phyloP scores from a whole-genome alignment of 2,113 vertebrate species.

The Saguinus midas region DNA sequence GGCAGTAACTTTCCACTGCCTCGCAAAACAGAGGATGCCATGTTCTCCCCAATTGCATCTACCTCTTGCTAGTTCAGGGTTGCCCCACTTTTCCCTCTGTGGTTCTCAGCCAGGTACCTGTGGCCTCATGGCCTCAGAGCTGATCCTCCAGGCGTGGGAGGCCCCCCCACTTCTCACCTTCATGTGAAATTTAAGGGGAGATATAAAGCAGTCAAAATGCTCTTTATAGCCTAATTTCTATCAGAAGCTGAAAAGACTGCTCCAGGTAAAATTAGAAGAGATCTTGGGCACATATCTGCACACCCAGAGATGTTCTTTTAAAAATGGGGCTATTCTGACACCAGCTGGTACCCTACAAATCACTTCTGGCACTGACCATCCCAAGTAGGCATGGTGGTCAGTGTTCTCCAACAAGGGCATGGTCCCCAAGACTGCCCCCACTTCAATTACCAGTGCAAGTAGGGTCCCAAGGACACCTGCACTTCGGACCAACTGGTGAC shows the following conservation, averaged over 20 bases:
- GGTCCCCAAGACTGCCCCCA: background rate
- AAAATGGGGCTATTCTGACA: background rate
- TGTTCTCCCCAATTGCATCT: fast-evolving
- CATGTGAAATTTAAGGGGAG: background rate
- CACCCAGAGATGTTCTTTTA: background rate
- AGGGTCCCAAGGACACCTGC: background rate
- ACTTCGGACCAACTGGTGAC: background rate
- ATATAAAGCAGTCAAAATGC: background rate
- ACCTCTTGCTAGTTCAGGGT: background rate
- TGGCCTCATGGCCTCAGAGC: background rate
- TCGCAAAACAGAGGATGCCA: background rate
- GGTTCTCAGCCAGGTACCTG: background rate
- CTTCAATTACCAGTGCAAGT: background rate
- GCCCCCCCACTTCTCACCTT: background rate
- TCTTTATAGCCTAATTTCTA: background rate
- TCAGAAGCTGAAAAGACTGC: background rate
- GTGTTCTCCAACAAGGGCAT: background rate
- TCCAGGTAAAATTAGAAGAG: background rate
- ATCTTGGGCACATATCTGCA: background rate
- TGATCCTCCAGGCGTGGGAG: background rate
- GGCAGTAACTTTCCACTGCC: background rate
- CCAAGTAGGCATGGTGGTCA: background rate
- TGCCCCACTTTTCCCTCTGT: background rate
- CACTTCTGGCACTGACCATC: background rate
- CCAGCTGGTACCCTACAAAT: background rate